A percentile compares a stretch with the other conserved stretches of the same genome.
Conservation (phyloP, 2,797 vertebrate species). For the Monodelphis domestica region DNA sequence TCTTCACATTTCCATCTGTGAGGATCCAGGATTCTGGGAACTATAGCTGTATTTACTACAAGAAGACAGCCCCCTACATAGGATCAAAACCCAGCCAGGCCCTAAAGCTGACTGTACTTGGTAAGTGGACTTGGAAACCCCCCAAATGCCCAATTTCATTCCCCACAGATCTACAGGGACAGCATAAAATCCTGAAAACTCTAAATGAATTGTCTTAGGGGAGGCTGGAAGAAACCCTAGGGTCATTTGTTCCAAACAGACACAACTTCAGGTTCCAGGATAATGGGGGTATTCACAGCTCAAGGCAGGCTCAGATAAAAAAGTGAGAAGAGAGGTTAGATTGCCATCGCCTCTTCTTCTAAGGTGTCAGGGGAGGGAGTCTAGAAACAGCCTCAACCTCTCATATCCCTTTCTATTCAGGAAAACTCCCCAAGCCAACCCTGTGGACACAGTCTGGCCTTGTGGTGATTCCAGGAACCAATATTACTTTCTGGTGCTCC, state of each 20-base stretch:
- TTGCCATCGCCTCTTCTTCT: background rate
- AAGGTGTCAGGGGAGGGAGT: too few species aligned
- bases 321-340: background rate
- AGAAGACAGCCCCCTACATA: background rate
- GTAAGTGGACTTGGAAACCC: background rate
- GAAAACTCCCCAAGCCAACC: too few species aligned
- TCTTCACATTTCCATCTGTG: background rate
- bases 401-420: background rate
- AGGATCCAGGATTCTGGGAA: background rate
- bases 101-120: background rate
- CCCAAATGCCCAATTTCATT: fast-evolving
- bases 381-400: background rate
- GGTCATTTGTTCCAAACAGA: background rate
- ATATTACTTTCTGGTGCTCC: background rate
- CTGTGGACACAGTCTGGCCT: background rate
- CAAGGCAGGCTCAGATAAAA: background rate
- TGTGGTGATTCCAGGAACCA: background rate
- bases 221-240: background rate
- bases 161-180: background rate
- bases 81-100: background rate
- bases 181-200: background rate
- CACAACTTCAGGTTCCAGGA: background rate
- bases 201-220: background rate
- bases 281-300: background rate
- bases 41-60: background rate